phyloP scores from a whole-genome alignment of 2,113 vertebrate species.

The Hippocampus mohnikei region DNA sequence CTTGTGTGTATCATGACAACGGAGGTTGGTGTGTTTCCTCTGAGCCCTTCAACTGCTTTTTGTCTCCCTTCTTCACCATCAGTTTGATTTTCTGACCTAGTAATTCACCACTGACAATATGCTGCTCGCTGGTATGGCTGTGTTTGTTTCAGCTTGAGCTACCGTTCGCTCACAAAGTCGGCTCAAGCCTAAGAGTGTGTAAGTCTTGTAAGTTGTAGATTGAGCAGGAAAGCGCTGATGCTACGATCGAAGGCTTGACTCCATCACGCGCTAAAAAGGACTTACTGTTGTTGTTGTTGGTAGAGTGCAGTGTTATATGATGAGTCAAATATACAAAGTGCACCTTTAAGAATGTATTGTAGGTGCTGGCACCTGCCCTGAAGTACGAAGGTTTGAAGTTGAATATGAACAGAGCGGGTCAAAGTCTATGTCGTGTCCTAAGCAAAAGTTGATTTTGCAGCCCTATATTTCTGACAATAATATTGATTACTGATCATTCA shows the following conservation, averaged over 20 bases:
- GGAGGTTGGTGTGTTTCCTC: neutral
- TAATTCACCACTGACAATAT: neutral
- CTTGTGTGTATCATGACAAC: neutral
- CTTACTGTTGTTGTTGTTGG: neutral
- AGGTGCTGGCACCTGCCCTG: conserved; percentile 23
- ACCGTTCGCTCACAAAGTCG: neutral
- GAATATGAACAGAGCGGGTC: neutral
- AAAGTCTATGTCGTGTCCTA: too few relatives aligned
- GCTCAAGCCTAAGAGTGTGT: neutral
- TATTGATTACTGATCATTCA: too few relatives aligned
- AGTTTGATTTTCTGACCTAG: neutral
- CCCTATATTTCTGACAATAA: too few relatives aligned
- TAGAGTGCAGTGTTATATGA: neutral
- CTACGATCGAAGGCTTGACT: neutral
- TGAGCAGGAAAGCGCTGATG: neutral
- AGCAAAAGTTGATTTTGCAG: too few relatives aligned
- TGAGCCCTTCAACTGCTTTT: neutral
- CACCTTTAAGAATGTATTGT: neutral
- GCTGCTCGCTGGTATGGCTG: neutral
- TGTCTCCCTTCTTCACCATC: neutral
- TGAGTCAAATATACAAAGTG: neutral
- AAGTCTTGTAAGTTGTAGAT: neutral
- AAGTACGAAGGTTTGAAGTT: neutral
- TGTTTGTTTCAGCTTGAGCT: neutral
- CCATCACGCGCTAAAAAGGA: neutral